Conservation (phyloP, 2,888 invertebrate species). For the Digitonthophagus gazella region DNA sequence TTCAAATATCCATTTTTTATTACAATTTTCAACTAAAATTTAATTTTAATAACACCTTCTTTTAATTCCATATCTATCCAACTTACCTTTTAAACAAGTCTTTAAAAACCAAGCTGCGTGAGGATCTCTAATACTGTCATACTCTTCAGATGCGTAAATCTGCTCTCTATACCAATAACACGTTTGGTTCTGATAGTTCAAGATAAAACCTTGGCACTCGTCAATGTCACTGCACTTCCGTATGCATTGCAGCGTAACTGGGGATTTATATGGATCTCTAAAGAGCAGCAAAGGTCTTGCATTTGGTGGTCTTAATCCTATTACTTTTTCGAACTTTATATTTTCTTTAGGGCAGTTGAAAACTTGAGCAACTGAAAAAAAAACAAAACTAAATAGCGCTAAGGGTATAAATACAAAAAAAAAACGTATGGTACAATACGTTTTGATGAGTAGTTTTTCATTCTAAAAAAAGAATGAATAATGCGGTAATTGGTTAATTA, state of each 20-base stretch:
- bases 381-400: not conserved
- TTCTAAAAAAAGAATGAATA: too few species aligned
- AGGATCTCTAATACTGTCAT: conserved; percentile 52
- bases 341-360: conserved; percentile 42
- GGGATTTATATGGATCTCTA: conserved; percentile 32
- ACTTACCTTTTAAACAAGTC: conserved; percentile 59
- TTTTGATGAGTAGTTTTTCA: too few species aligned
- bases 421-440: too few species aligned
- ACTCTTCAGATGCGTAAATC: conserved; percentile 33
- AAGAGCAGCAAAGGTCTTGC: conserved; percentile 37
- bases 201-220: conserved; percentile 46
- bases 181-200: conserved; percentile 44
- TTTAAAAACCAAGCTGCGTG: conserved; percentile 65
- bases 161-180: conserved; percentile 45
- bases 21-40: conserved; percentile 36
- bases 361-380: conserved; percentile 37
- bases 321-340: conserved; percentile 47
- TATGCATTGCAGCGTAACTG: conserved; percentile 47
- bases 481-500: too few species aligned
- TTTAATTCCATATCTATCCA: not conserved
- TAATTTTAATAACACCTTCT: not conserved
- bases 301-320: conserved; percentile 44
- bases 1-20: conserved; percentile 73
- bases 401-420: too few species aligned
- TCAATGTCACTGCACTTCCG: conserved; percentile 41